A percentile compares a stretch with the other conserved stretches of the same genome.
Conservation (phyloP, 92 coral and sea anemone genomes). For the Diadumene lineata region DNA sequence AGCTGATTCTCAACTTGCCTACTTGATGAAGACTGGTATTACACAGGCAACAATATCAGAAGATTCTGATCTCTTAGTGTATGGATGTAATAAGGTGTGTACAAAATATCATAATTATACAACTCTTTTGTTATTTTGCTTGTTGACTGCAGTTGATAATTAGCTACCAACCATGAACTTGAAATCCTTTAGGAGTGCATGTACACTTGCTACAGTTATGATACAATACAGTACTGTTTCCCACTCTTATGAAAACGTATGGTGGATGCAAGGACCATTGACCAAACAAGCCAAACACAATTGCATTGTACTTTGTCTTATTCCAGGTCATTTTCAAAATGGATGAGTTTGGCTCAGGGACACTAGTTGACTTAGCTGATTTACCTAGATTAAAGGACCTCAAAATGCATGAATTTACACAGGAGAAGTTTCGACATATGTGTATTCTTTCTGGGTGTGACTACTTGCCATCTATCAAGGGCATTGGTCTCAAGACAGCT, state of each 20-base stretch:
- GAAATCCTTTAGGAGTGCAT: no score
- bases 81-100: slow-evolving; percentile 93
- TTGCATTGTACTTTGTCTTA: no score
- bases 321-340: slow-evolving; percentile 96
- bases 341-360: slow-evolving; percentile 89
- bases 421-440: slow-evolving; percentile 94
- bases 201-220: no score
- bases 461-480: slow-evolving; percentile 91
- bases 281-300: no score
- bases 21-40: slow-evolving; percentile 77
- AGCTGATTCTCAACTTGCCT: slow-evolving; percentile 97
- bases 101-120: background rate
- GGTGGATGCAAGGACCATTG: no score
- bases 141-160: no score
- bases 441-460: slow-evolving; percentile 98
- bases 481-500: slow-evolving; percentile 89
- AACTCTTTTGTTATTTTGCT: background rate
- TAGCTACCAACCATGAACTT: no score
- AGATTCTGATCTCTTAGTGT: slow-evolving; percentile 96
- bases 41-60: slow-evolving; percentile 81
- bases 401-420: slow-evolving; percentile 86
- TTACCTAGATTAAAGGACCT: slow-evolving; percentile 75
- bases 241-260: no score
- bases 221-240: no score
- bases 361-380: slow-evolving; percentile 72